phyloP scores from a whole-genome alignment of 2,888 invertebrate genomes.

The Noctua pronuba region DNA sequence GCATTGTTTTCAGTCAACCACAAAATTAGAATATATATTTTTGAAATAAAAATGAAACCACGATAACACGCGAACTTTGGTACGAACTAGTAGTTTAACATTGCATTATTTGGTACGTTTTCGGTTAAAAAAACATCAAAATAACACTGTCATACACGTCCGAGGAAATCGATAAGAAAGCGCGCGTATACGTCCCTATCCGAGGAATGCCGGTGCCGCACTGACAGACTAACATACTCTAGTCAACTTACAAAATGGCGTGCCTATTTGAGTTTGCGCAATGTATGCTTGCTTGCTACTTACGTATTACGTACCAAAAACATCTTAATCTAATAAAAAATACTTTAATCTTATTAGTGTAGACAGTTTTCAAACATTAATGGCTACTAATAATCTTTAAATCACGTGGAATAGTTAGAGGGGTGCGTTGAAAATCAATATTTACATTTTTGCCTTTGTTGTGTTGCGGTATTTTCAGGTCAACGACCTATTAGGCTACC shows the following conservation, averaged over 20 bases:
- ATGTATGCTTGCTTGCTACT: conserved; percentile 63
- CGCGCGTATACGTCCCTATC: conserved; percentile 72
- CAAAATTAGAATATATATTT: conserved; percentile 51
- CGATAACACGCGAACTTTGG: conserved; percentile 73
- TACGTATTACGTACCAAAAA: conserved; percentile 29
- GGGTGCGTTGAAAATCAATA: conserved; percentile 64
- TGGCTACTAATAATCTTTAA: neutral
- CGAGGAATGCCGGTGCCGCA: conserved; percentile 76
- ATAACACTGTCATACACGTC: conserved; percentile 75
- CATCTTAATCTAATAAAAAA: conserved; percentile 41
- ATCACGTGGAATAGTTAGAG: neutral
- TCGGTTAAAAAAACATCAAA: conserved; percentile 79
- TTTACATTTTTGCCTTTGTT: conserved; percentile 57
- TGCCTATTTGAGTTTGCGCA: conserved; percentile 80
- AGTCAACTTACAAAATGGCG: conserved; percentile 79
- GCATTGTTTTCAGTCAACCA: conserved; percentile 67
- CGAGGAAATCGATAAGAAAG: conserved; percentile 78
- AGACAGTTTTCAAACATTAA: neutral
- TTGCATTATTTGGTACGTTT: conserved; percentile 80
- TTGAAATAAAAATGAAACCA: conserved; percentile 71
- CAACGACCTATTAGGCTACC: conserved; percentile 54
- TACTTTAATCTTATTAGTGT: conserved; percentile 21
- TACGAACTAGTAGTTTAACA: conserved; percentile 59
- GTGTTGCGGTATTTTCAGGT: conserved; percentile 65
- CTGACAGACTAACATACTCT: conserved; percentile 74